phyloP scores from a whole-genome alignment of 2,888 invertebrate genomes.

The Cyrtodaria siliqua region DNA sequence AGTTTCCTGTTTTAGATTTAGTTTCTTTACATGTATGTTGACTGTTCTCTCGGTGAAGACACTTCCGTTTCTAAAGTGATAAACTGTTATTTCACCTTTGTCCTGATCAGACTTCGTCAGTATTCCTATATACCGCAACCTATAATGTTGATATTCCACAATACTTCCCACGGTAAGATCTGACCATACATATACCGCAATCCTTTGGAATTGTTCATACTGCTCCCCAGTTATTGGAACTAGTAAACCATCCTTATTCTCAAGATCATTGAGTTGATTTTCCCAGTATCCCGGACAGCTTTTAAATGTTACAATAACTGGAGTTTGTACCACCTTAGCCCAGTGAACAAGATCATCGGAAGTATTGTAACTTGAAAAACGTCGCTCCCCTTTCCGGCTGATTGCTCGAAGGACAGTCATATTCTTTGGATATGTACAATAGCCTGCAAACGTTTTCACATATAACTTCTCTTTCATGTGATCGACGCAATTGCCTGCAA shows the following conservation, averaged over 20 bases:
- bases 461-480: constrained; percentile 7
- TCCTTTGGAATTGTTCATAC: constrained; percentile 25
- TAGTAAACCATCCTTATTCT: constrained; percentile 9
- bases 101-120: constrained; percentile 1
- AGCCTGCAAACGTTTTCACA: constrained; percentile 26
- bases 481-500: constrained; percentile 17
- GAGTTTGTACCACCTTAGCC: constrained; percentile 42
- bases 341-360: constrained; percentile 43
- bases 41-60: too few species aligned
- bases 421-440: constrained; percentile 17
- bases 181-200: constrained; percentile 19
- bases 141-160: constrained; percentile 34
- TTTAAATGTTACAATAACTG: constrained; percentile 5
- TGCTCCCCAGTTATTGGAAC: constrained; percentile 23
- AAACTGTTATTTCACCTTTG: too few species aligned
- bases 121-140: constrained; percentile 37
- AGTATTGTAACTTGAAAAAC: constrained; percentile 25
- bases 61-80: too few species aligned
- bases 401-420: constrained; percentile 27
- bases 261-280: too few species aligned
- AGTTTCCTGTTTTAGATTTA: too few species aligned
- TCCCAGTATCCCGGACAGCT: too few species aligned
- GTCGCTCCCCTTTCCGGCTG: constrained; percentile 26
- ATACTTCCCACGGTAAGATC: constrained; percentile 38
- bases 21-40: too few species aligned